Evolutionary conservation across 2,797 vertebrate species (phyloP).

Genomic region (Phrynocephalus vlangalii): DNA sequence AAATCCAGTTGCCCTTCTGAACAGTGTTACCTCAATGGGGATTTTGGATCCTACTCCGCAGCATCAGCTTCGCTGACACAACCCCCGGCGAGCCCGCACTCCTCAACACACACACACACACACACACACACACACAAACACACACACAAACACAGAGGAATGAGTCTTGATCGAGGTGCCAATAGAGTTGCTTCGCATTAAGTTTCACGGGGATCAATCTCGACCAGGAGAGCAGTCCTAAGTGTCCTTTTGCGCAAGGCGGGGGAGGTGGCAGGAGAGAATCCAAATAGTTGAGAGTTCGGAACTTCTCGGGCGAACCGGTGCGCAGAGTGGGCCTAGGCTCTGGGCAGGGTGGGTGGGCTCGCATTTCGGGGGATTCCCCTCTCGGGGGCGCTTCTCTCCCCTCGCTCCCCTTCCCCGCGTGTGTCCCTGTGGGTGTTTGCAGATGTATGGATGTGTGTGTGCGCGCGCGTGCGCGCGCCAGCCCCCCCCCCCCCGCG

Average conservation of each 20-base stretch:
- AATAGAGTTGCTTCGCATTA: not conserved
- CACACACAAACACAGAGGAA: too few relatives aligned
- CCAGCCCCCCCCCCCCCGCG: not conserved
- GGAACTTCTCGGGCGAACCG: not conserved
- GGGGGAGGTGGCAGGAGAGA: not conserved
- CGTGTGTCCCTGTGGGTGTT: too few relatives aligned
- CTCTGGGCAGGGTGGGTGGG: not conserved
- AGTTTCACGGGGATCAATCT: not conserved
- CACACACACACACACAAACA: too few relatives aligned
- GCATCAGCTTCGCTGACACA: not conserved
- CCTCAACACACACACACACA: not conserved
- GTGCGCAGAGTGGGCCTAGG: too few relatives aligned
- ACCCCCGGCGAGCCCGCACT: not conserved
- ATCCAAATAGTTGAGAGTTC: too few relatives aligned
- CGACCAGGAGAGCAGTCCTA: too few relatives aligned
- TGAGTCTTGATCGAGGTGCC: not conserved
- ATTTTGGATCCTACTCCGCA: not conserved
- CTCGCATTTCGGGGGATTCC: too few relatives aligned
- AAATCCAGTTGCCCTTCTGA: too few relatives aligned
- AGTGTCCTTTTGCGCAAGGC: not conserved
- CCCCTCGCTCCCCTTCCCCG: too few relatives aligned
- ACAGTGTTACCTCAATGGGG: not conserved
- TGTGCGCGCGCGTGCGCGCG: not conserved
- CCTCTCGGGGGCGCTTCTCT: too few relatives aligned
- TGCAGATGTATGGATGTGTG: not conserved